Base-by-base conservation (phyloP, 2,797 vertebrate species). In the Botia kubotai region DNA sequence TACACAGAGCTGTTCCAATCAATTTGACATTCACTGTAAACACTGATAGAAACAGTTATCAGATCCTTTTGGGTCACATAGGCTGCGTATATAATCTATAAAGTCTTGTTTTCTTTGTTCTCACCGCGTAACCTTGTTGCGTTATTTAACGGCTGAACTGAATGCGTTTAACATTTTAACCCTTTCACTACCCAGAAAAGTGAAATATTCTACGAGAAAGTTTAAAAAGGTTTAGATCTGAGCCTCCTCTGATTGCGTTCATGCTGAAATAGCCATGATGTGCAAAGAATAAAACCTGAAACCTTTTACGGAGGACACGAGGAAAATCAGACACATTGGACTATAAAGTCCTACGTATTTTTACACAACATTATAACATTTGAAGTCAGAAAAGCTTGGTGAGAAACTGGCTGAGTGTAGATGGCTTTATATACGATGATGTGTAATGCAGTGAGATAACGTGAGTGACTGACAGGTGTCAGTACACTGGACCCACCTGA, bases 401-500 rank as follows among this genome's bases (percentile, higher is more conserved):
- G n/a, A 65, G 11, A 1, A 36, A 50, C 26, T 52, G 16, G 39
- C 10, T 3, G n/a, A 14, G 39, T 57, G 33, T 39, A 58, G 21
- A 80, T 43, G 29, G 19, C 12, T 69, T 60, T 62, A 50, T 7
- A 55, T 67, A 7, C 5, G 39, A 13, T 67, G 17, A 46, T 21
- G 21, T 66, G 53, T 58, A 23, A 48, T 71, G 68, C 36, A 8
- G 36, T 39, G 36, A 39, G 36, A 6, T 39, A 39, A 46, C 62
- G 13, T 69, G 43, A 50, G 50, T 73, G 39, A 60, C 6, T 60
- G 21, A 66, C 48, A 33, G 39, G 26, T 81, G 52, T 63, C 63
- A 23, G n/a, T 48, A 23, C 17, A 65, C 33, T 29, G n/a, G 39
- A 93, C 23, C 26, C 88, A 99, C 98, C 98, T 99, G 93, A 99